A percentile compares a stretch with the other conserved stretches of the same genome.
Conservation (phyloP, 2,113 vertebrate species). For the Rhabdomys dilectus region DNA sequence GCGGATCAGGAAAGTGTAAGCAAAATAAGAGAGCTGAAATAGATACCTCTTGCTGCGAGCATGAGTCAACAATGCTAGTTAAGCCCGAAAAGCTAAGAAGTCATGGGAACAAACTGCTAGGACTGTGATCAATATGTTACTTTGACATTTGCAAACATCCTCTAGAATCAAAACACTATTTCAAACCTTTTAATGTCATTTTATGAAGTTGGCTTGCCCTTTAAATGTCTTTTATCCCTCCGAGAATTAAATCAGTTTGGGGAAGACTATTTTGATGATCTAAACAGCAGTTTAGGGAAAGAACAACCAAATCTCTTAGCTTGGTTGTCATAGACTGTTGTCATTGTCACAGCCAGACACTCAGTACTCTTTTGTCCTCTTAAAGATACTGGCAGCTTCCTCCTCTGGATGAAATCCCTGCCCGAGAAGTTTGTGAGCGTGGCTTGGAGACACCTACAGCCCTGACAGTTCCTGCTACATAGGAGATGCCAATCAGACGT, state of each 20-base stretch:
- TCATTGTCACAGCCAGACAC: slow-evolving; percentile 2
- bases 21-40: not conserved
- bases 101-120: slow-evolving; percentile 59
- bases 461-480: not conserved
- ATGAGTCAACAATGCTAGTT: not conserved
- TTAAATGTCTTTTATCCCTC: slow-evolving; percentile 67
- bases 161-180: slow-evolving; percentile 73
- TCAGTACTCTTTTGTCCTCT: slow-evolving; percentile 2
- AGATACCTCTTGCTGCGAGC: not conserved
- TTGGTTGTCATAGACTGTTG: slow-evolving; percentile 4
- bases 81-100: slow-evolving; percentile 56
- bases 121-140: slow-evolving; percentile 79
- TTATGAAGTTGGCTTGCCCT: slow-evolving; percentile 62
- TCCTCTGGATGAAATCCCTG: not conserved
- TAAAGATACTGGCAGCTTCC: not conserved
- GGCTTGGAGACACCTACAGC: not conserved
- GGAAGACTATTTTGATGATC: slow-evolving; percentile 60
- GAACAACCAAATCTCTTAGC: slow-evolving; percentile 7
- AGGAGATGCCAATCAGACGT: not conserved
- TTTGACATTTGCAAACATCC: slow-evolving; percentile 81
- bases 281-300: slow-evolving; percentile 11
- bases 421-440: not conserved
- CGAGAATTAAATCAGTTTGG: slow-evolving; percentile 65
- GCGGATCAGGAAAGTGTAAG: not conserved
- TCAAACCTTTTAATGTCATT: slow-evolving; percentile 81